phyloP scores from a whole-genome alignment of 1,140 invertebrate genomes.

The Drosophila biarmipes region DNA sequence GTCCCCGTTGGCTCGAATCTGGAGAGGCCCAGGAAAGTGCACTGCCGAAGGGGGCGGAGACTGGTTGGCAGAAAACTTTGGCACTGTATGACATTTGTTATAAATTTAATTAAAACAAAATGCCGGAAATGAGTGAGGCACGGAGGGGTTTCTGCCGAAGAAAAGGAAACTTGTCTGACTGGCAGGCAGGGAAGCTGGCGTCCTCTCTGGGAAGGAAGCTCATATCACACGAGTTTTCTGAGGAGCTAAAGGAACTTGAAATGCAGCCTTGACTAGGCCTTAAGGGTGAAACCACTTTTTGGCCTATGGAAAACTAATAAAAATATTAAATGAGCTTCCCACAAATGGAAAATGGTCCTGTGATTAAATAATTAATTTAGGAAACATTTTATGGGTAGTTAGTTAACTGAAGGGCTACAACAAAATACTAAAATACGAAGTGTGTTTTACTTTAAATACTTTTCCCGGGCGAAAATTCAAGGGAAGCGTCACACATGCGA shows the following conservation, averaged over 20 bases:
- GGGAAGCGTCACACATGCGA: not conserved
- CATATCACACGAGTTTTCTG: slow-evolving; percentile 10
- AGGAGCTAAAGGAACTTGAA: too few relatives aligned
- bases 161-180: slow-evolving; percentile 60
- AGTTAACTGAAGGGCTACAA: too few relatives aligned
- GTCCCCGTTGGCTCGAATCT: not conserved
- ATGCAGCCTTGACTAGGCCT: too few relatives aligned
- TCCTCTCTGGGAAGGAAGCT: not conserved
- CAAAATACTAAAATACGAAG: too few relatives aligned
- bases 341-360: too few relatives aligned
- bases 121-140: slow-evolving; percentile 69
- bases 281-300: too few relatives aligned
- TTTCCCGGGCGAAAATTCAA: not conserved
- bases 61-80: slow-evolving; percentile 43
- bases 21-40: not conserved
- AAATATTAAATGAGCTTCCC: too few relatives aligned
- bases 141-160: slow-evolving; percentile 28
- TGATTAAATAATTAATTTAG: too few relatives aligned
- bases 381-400: not conserved
- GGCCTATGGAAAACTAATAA: too few relatives aligned
- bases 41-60: too few relatives aligned
- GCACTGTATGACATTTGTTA: slow-evolving; percentile 65
- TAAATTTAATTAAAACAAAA: slow-evolving; percentile 79
- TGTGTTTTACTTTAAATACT: not conserved
- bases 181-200: slow-evolving; percentile 8